phyloP scores from a whole-genome alignment of 2,113 vertebrate genomes.

The Oreochromis tanganicae region DNA sequence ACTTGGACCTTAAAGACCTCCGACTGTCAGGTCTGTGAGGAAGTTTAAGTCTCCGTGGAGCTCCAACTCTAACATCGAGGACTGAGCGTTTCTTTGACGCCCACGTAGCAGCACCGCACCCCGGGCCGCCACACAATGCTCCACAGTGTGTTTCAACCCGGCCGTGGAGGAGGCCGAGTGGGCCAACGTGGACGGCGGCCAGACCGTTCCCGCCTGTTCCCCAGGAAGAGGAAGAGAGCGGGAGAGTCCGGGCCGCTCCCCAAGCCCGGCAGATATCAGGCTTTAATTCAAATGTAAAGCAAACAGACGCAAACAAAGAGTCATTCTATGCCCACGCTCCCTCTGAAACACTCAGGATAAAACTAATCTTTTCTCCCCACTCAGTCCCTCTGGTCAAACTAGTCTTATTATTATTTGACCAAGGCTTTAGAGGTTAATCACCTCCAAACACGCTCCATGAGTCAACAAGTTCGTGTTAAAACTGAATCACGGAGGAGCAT shows the following conservation, averaged over 20 bases:
- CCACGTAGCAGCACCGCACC: constrained; percentile 16
- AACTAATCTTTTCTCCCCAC: neutral
- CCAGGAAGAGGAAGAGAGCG: neutral
- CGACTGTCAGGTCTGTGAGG: neutral
- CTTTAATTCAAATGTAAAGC: constrained; percentile 25
- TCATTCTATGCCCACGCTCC: neutral
- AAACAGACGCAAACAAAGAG: constrained; percentile 36
- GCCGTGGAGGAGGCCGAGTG: constrained; percentile 27
- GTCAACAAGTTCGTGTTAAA: neutral
- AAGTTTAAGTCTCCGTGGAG: neutral
- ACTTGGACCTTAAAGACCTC: neutral
- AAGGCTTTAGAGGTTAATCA: neutral
- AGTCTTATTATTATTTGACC: neutral
- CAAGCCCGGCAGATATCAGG: constrained; percentile 28
- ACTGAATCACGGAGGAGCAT: neutral
- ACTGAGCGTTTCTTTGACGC: constrained; percentile 17
- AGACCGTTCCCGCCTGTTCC: constrained; percentile 25
- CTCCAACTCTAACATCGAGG: neutral
- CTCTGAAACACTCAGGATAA: neutral
- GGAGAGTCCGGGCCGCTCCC: constrained; percentile 61
- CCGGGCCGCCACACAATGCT: constrained; percentile 35
- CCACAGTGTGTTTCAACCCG: constrained; percentile 9
- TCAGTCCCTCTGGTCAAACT: neutral
- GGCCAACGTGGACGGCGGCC: constrained; percentile 30
- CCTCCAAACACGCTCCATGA: neutral